Evolutionary conservation across 2,113 vertebrate species (phyloP).

Genomic region (Martes martes): DNA sequence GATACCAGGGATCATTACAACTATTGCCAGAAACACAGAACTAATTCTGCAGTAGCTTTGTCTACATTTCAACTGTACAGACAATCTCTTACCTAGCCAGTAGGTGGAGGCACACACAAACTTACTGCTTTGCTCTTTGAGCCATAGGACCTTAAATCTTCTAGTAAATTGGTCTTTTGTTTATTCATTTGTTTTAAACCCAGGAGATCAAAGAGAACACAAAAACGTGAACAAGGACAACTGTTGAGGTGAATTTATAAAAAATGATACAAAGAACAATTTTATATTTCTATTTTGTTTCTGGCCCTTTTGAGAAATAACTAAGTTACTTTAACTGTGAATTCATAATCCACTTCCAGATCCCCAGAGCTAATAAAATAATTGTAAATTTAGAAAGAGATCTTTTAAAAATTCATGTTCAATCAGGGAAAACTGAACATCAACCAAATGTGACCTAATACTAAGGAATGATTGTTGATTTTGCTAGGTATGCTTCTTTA

Average conservation of each 20-base stretch:
- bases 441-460: conserved; percentile 19
- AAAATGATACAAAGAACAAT: conserved; percentile 19
- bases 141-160: neutral
- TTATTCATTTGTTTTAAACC: conserved; percentile 26
- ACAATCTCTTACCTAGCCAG: conserved; percentile 56
- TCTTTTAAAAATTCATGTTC: conserved; percentile 46
- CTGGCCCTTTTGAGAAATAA: conserved; percentile 34
- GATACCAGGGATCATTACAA: neutral
- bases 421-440: conserved; percentile 41
- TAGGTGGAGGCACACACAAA: conserved; percentile 57
- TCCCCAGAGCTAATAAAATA: conserved; percentile 25
- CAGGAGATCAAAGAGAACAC: neutral
- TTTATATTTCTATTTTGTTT: conserved; percentile 41
- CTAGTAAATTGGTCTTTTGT: neutral
- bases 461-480: conserved; percentile 33
- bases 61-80: neutral
- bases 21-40: conserved; percentile 10
- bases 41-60: neutral
- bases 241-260: conserved; percentile 19
- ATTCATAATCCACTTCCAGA: conserved; percentile 55
- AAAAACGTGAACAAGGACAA: conserved; percentile 27
- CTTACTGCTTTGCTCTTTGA: conserved; percentile 27
- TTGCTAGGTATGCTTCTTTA: conserved; percentile 1
- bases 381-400: conserved; percentile 53
- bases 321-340: conserved; percentile 34